Conservation (phyloP, 2,797 vertebrate genomes). For the Cuniculus paca region DNA sequence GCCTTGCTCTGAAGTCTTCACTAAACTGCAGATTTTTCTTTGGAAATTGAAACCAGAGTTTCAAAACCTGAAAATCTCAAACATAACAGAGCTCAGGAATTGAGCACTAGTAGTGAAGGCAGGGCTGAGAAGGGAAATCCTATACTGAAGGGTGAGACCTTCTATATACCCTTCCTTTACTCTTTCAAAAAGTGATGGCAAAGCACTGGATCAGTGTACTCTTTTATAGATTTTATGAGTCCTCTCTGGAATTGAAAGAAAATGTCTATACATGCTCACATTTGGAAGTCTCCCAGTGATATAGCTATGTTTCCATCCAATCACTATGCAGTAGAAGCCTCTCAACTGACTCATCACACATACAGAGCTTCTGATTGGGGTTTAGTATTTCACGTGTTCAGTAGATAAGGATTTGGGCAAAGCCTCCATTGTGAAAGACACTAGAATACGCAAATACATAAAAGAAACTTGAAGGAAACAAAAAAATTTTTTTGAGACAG, state of each 20-base stretch:
- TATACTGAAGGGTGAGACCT: neutral
- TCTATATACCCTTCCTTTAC: neutral
- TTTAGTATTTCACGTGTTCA: constrained; percentile 29
- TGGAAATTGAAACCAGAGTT: constrained; percentile 10
- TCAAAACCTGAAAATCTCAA: neutral
- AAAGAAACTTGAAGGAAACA: neutral
- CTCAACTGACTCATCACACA: neutral
- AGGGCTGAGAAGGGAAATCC: neutral
- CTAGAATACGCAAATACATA: neutral
- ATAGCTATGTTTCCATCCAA: neutral
- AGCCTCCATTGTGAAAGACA: neutral
- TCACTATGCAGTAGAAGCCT: neutral
- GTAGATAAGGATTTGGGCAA: neutral
- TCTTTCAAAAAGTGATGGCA: neutral
- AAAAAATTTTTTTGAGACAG: no score
- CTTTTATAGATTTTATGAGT: neutral
- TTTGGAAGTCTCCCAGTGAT: neutral
- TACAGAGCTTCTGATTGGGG: neutral
- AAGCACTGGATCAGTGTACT: neutral
- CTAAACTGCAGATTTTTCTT: constrained; percentile 5
- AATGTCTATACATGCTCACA: neutral
- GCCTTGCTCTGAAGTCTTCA: neutral
- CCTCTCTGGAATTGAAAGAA: neutral
- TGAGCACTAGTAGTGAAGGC: neutral
- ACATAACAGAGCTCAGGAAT: neutral